These are phyloP conservation scores for Tiphia femorata DNA, from an alignment of 2,888 invertebrate species.

Conservation along the genomic window DNA sequence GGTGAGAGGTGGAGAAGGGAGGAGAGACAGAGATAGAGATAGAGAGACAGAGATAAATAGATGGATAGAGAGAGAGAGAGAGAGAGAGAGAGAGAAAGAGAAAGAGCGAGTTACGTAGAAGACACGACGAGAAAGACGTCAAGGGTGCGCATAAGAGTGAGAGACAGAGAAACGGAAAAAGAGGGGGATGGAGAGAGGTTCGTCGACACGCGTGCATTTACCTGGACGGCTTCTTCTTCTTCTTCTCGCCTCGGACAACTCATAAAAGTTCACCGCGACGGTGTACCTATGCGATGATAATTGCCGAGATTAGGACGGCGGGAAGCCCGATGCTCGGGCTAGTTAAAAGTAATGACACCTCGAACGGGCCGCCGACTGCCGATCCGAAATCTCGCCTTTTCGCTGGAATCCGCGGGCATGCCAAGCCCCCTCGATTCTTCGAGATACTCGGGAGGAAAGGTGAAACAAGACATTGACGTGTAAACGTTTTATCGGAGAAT, in stretches of 20 bases:
- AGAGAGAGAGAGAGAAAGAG: neutral
- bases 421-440: no score
- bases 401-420: slow-evolving; percentile 31
- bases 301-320: slow-evolving; percentile 61
- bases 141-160: no score
- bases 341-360: slow-evolving; percentile 58
- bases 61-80: no score
- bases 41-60: no score
- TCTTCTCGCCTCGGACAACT: slow-evolving; percentile 39
- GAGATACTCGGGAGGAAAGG: no score
- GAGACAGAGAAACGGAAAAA: neutral
- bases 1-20: no score
- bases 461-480: no score
- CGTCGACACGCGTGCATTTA: slow-evolving; percentile 17
- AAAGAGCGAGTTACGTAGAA: no score
- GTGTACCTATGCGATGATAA: slow-evolving; percentile 59
- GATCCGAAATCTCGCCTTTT: slow-evolving; percentile 41
- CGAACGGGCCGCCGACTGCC: slow-evolving; percentile 27
- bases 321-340: slow-evolving; percentile 43
- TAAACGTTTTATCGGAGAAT: no score
- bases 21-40: no score
- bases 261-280: slow-evolving; percentile 56
- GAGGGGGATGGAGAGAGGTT: neutral
- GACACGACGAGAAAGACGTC: no score
- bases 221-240: slow-evolving; percentile 39